Conservation (phyloP, 2,113 vertebrate genomes). For the Mus spicilegus region DNA sequence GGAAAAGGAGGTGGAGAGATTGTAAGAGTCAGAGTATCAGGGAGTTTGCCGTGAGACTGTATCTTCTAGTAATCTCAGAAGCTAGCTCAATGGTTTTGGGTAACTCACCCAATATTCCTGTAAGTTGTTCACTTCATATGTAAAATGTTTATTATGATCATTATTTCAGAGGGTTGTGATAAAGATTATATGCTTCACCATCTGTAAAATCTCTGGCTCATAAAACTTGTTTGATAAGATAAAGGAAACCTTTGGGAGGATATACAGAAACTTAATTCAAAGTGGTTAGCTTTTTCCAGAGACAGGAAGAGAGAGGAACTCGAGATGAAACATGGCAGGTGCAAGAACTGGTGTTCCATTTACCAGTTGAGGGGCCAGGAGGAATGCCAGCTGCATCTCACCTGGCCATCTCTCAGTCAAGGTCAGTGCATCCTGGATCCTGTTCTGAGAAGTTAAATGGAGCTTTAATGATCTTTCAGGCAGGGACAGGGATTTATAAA, state of each 20-base stretch:
- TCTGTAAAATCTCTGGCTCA: slow-evolving; percentile 2
- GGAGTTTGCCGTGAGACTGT: background rate
- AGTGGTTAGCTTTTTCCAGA: slow-evolving; percentile 3
- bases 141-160: slow-evolving; percentile 36
- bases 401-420: slow-evolving; percentile 49
- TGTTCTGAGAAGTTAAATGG: slow-evolving; percentile 40
- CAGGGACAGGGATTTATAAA: background rate
- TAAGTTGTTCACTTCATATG: slow-evolving; percentile 45
- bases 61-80: background rate
- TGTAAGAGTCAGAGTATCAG: background rate
- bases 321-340: slow-evolving; percentile 33
- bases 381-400: background rate
- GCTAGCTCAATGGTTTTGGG: background rate
- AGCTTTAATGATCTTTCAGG: slow-evolving; percentile 41
- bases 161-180: background rate
- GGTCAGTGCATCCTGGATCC: background rate
- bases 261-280: background rate
- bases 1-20: background rate
- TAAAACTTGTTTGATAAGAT: slow-evolving; percentile 15
- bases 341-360: slow-evolving; percentile 27
- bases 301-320: background rate
- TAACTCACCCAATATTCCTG: background rate
- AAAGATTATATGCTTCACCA: slow-evolving; percentile 21
- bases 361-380: background rate
- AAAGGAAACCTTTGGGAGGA: background rate